Base-by-base conservation (phyloP, 2,113 vertebrate genomes). In the Cynocephalus volans region DNA sequence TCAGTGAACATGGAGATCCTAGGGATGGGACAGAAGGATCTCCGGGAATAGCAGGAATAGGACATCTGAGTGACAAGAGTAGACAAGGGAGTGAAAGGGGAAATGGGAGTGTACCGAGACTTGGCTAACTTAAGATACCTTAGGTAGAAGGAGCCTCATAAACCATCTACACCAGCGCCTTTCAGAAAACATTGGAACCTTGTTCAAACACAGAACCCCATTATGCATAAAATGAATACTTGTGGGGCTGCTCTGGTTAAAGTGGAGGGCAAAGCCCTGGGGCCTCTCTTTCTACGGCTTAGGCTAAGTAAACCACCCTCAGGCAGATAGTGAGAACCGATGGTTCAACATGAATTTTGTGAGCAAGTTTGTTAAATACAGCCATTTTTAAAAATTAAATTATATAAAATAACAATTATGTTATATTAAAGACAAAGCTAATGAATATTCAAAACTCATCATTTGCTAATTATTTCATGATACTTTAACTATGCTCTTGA, bases 331-430 rank as follows among this genome's bases (percentile, higher is more conserved):
- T 76, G 60, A 79, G 62, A 88, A 88, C 58, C 8, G 8, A 65
- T 62, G 65, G 52, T 48, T 93, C 76, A 82, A 58, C 36, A 54
- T 41, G 23, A 62, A 83, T 82, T 75, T 75, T n/a, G 80, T 64
- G 54, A 87, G 15, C 48, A 60, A 36, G 84, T 67, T 89, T 93
- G 77, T 88, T 93, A 79, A 89, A 90, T 69, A 72, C 1, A n/a
- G 64, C 31, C 31, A 94, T 96, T 83, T 52, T 75, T 64, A 80
- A 94, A 95, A 95, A 73, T 90, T 80, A 88, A 97, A 96, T 93
- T 73, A 73, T 17, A n/a, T 81, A 83, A 65, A n/a, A 60, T 80
- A 84, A 75, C 52, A 94, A 54, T 95, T 76, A 88, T 81, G 72
- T 60, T 95, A 67, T 52, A 62, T n/a, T 69, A 60, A 93, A 92